Base-by-base conservation (phyloP, 2,113 vertebrate species). In the Brachypteracias leptosomus region DNA sequence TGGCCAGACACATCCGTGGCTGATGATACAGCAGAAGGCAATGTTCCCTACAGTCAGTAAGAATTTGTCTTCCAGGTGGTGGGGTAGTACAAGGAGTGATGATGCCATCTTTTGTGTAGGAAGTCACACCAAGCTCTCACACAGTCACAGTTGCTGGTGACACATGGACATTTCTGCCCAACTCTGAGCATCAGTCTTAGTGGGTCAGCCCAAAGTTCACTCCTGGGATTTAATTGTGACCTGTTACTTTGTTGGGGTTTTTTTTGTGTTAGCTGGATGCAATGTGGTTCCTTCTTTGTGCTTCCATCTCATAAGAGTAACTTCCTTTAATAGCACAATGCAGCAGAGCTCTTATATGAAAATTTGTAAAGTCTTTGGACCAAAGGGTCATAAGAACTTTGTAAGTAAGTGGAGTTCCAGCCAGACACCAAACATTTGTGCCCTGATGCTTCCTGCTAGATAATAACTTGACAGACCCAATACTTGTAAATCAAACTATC, bases 1-100 rank as follows among this genome's bases (percentile, higher is more conserved):
- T 89, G 77, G 87, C 94, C 66, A 49, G 80, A 52, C 44, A 72
- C 17, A 13, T 75, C 77, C 3, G 0, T 51, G 76, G 65, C 73
- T 89, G 93, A 68, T 85, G 92, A 93, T 90, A 76, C 66, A 95
- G 89, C 92, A 95, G 94, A 93, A 92, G 80, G 76, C 70, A 90
- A 12, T 46, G 77, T 82, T 95, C 84, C 77, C 77, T 75, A n/a
- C 57, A 89, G 49, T 76, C 84, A 66, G 49, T 47, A 65, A 49
- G 84, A 82, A 92, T 65, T 89, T 0, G 0, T 87, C 28, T 57
- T 65, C 44, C 91, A 92, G 89, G 89, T 82, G 89, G 66, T 78
- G 51, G n/a, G 61, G 31, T 77, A 70, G 63, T 51, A 72, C 14
- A 24, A 75, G 74, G n/a, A 95, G 47, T 52, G 61, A 25, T 44